Conservation (phyloP, 2,888 invertebrate genomes). For the Drosophila anomelani region DNA sequence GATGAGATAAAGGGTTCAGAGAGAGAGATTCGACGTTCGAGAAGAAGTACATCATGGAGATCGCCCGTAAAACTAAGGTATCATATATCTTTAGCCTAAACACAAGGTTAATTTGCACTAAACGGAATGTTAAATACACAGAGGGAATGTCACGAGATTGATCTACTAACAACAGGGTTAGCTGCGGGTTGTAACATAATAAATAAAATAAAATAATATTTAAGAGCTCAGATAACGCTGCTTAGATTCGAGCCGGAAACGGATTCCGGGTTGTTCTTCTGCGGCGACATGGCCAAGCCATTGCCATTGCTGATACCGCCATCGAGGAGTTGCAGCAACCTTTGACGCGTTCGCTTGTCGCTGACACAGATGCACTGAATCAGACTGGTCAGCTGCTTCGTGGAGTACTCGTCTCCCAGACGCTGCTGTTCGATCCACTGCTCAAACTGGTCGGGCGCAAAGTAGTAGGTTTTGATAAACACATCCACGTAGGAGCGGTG, state of each 20-base stretch:
- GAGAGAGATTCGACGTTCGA: slow-evolving; percentile 47
- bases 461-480: slow-evolving; percentile 98
- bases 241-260: slow-evolving; percentile 61
- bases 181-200: slow-evolving; percentile 39
- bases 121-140: slow-evolving; percentile 67
- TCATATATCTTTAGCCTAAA: slow-evolving; percentile 44
- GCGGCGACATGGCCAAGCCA: slow-evolving; percentile 40
- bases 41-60: slow-evolving; percentile 70
- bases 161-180: slow-evolving; percentile 57
- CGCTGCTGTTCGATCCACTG: slow-evolving; percentile 94
- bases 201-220: slow-evolving; percentile 21
- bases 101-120: slow-evolving; percentile 65
- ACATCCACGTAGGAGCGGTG: slow-evolving; percentile 95
- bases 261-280: slow-evolving; percentile 35
- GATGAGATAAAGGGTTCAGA: slow-evolving; percentile 7
- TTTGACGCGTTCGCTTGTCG: slow-evolving; percentile 93
- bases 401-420: slow-evolving; percentile 94
- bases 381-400: slow-evolving; percentile 93
- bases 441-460: slow-evolving; percentile 94
- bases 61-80: slow-evolving; percentile 61
- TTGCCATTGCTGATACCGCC: slow-evolving; percentile 44
- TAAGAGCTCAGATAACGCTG: slow-evolving; percentile 60
- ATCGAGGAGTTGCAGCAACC: slow-evolving; percentile 90
- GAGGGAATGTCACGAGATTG: slow-evolving; percentile 48
- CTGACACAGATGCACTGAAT: slow-evolving; percentile 94